Evolutionary conservation across 2,113 vertebrate species (phyloP).

Genomic region (Eupsittula cactorum): DNA sequence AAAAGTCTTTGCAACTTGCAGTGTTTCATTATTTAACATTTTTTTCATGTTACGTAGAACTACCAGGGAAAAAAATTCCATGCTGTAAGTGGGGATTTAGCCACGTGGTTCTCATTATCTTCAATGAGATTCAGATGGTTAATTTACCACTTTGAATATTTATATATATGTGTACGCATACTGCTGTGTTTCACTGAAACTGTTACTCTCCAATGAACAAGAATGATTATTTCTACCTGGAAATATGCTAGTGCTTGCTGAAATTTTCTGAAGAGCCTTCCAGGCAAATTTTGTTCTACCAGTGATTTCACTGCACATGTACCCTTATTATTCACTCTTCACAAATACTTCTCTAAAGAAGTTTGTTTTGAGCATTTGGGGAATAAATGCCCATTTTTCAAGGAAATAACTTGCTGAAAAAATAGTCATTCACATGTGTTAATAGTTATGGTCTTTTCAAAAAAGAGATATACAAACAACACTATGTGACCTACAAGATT

Average conservation of each 20-base stretch:
- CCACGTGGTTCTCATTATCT: constrained; percentile 15
- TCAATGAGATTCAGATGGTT: constrained; percentile 25
- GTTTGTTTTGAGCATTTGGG: not conserved
- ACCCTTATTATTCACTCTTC: not conserved
- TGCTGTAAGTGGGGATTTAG: not conserved
- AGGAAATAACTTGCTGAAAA: not conserved
- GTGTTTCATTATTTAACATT: constrained; percentile 13
- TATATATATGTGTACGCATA: not conserved
- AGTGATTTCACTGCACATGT: not conserved
- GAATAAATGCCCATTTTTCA: not conserved
- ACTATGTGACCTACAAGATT: not conserved
- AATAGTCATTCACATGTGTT: not conserved
- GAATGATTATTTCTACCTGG: not conserved
- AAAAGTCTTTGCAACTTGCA: not conserved
- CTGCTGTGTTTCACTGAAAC: not conserved
- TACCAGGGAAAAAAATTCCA: not conserved
- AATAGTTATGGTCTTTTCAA: not conserved
- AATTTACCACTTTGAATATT: not conserved
- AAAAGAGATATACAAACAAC: not conserved
- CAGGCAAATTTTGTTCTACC: not conserved
- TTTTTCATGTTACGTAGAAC: not conserved
- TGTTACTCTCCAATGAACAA: not conserved
- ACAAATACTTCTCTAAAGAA: not conserved
- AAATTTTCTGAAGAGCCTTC: not conserved
- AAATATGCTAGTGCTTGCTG: not conserved